Base-by-base conservation (phyloP, 2,888 invertebrate species). In the Cheilosia grossa region DNA sequence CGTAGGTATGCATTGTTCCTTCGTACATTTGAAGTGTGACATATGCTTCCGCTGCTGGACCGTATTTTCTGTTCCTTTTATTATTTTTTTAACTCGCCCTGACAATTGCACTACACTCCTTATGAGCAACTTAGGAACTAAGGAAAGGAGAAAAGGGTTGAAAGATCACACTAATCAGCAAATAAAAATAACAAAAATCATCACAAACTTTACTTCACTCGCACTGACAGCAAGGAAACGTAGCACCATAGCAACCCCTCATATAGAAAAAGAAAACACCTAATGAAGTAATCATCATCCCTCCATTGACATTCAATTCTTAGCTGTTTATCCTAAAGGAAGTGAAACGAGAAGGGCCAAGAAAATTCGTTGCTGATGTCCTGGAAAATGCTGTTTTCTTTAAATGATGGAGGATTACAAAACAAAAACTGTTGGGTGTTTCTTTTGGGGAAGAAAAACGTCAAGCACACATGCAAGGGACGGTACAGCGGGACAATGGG, bases 261-360 rank as follows among this genome's bases (percentile, higher is more conserved):
- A 21, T 79, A 24, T 24, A 74, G 63, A 86, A 87, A 63, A 58
- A 77, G 58, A 86, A 87, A 63, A 58, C 72, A 87, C 85, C 87
- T 87, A 88, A 87, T 87, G 87, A 88, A 86, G 87, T 77, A 79
- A 87, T 87, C 87, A 85, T 83, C 87, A 85, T 83, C 86, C 87
- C 87, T 78, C 82, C 79, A 83, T 86, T 87, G 79, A 75, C 87
- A 86, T 80, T 75, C 70, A 53, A 72, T 72, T 69, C 78, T 51
- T 53, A 56, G 82, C 67, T 82, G 69, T 86, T 79, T 82, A 79
- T 59, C 61, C 77, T 47, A 73, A 73, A 72, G 64, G 64, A 80
- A 56, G 56, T 10, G 15, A 40, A 77, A 79, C 56, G 40, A 63
- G 40, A 64, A 63, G 63, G 70, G 75, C 72, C 81, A 67, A 67